Evolutionary conservation across 2,797 vertebrate species (phyloP), one percentile per base, ranked within the genome.

Genomic region (Tiaroga cobitis): DNA sequence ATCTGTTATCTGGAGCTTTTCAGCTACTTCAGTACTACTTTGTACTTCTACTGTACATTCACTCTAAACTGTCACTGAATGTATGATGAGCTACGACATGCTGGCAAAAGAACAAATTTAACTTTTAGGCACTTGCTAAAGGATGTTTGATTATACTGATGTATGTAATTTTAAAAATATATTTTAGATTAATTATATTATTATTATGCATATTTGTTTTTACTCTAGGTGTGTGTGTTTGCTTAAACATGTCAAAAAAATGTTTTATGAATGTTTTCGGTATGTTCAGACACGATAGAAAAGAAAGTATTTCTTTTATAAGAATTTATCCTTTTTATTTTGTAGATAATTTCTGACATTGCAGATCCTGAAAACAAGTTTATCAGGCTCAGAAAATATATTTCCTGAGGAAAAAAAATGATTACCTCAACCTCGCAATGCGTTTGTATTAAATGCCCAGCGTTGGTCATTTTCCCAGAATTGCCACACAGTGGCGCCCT

Each of bases 301-400:
- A 67, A 75, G 61, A 77, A 68, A 68, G 74, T 84, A 76, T 83
- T 84, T 26, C 11, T 84, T 69, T 84, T 43, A 59, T 78, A 68
- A 61, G 24, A 59, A 63, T 63, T 10, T 43, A 43, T 29, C 11
- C 2, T 49, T 82, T 83, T 51, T 51, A 75, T 75, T 63, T 21
- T 75, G 56, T 63, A 75, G 46, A 67, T 26, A 16, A 8, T 32
- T 18, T 56, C n/a, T 56, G 61, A 37, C 32, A 54, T 29, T 77
- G 37, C 46, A 83, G 10, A 59, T 78, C 18, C 24, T 32, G 61
- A 68, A 39, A 76, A 75, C n/a, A n/a, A n/a, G 61, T 68, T 51
- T 8, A 49, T 3, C 11, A 32, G 59, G 32, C 68, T 56, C 68
- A 72, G 8, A 43, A 68, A 68, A 32, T 56, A 68, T 83, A 29